Evolutionary conservation across 2,888 invertebrate genomes (phyloP), one percentile per base, ranked within the genome.

Genomic region (Spilarctia lutea): DNA sequence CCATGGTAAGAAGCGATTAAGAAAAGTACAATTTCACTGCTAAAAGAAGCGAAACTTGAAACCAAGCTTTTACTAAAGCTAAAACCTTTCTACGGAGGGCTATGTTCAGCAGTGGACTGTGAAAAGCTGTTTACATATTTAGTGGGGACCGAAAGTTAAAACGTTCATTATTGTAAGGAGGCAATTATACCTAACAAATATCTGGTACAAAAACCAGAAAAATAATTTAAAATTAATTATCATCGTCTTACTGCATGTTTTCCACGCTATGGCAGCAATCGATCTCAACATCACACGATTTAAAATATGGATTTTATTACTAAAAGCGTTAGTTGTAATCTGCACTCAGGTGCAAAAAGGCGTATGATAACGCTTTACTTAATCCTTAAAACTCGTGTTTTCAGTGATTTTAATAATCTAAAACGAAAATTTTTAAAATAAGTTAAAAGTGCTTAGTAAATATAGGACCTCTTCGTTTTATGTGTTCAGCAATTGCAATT

Each of bases 321-420:
- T 71, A 45, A 45, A 45, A 45, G 16, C 45, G 45, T 27, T 76
- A 88, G 88, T 88, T 78, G 83, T 76, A 70, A 73, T 77, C 81
- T 78, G 75, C 75, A 75, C 83, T 74, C 77, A 85, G 79, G 67
- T 81, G 84, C 82, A 87, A 82, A 78, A 82, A 78, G 85, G 80
- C 84, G 88, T 81, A 78, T 82, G 69, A 60, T 42, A 68, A 67
- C 68, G 42, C 13, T 56, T 42, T 71, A 75, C 42, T 39, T 66
- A 56, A 42, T 75, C 20, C 8, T 60, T 27, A 27, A 66, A 56
- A 75, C 72, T 66, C 45, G 79, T 75, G 68, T 35, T 72, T 30
- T 30, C 42, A 68, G 20, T 48, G 13, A 68, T 42, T 63, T 7
- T 27, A 60, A 60, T 67, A 67, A 45, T 45, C 30, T 10, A 27